Base-by-base conservation (phyloP, 2,888 invertebrate genomes). In the Himalopsyche japonica region DNA sequence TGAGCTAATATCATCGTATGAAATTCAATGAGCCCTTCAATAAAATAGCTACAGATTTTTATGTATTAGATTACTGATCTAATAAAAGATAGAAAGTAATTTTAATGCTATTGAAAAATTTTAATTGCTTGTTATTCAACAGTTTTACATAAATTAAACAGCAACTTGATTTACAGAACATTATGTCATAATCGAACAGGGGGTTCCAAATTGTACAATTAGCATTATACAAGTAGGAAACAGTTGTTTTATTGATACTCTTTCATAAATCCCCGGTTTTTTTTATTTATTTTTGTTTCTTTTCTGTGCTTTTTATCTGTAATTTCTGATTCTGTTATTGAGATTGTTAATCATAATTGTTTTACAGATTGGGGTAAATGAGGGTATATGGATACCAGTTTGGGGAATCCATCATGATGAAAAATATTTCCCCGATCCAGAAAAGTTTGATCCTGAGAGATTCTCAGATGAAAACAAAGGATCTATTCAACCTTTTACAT, bases 331-430 rank as follows among this genome's bases (percentile, higher is more conserved):
- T 6, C 6, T 32, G 6, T 6, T 32, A 32, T 32, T 6, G 32
- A 32, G 6, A 32, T 4, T 32, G 6, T 32, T 3, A 32, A 32
- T 4, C 32, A 4, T 32, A 6, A 32, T 4, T 76, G 18, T 1
- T n/a, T 79, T 37, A 5, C 47, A 79, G 78, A 81, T 91, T 0
- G 82, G 88, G 76, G 88, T 88, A 24, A 91, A 89, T 0, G 87
- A 86, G 0, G 84, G 82, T 0, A 24, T 91, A 0, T 87, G 88
- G 79, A 86, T 91, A 43, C 89, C 91, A 0, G 86, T 89, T 0
- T 88, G 88, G 37, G 88, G 88, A 0, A 82, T 91, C 1, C 91
- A 91, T 2, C 87, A 86, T 0, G 90, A 91, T 84, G 88, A 89
- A 0, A 83, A 89, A 0, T 87, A 89, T 78, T 91, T 88, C 80